Evolutionary conservation across 35 echinoderm and acorn worm species (phyloP).

Genomic region (Strongylocentrotus purpuratus): DNA sequence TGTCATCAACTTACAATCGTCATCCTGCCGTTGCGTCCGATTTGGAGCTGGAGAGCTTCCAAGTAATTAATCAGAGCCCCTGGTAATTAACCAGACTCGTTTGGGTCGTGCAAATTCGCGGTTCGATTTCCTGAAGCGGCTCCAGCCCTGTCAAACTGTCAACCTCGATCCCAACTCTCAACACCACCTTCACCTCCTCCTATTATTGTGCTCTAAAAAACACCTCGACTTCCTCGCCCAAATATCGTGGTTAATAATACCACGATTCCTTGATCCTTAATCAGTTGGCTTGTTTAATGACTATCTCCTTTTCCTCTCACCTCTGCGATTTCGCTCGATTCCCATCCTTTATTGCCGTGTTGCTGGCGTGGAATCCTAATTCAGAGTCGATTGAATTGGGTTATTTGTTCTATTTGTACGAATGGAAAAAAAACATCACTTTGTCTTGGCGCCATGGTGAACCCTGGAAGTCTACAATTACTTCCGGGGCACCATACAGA

Average conservation of each 20-base stretch:
- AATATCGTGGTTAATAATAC: not conserved
- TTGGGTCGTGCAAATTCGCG: not conserved
- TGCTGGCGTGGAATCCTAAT: not conserved
- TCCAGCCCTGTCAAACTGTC: not conserved
- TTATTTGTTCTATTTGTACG: not conserved
- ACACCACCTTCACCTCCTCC: not conserved
- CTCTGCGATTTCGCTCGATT: not conserved
- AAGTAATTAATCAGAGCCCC: not conserved
- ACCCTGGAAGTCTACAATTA: constrained; percentile 24
- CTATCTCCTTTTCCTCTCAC: not conserved
- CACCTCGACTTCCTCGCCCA: not conserved
- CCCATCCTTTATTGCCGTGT: not conserved
- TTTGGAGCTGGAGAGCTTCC: not conserved
- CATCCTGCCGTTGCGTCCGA: not conserved
- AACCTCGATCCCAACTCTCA: not conserved
- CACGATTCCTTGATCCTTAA: not conserved
- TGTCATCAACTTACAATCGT: not conserved
- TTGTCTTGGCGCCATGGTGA: not conserved
- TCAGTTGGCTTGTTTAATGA: not conserved
- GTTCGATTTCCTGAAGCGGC: not conserved
- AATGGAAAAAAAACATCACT: not conserved
- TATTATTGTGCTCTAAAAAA: not conserved
- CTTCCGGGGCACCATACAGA: constrained; percentile 11
- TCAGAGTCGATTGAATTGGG: not conserved
- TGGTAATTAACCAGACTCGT: not conserved